Percentiles rank a stretch among this genome's conserved stretches.
Evolutionary conservation across 2,888 invertebrate genomes (phyloP).

Genomic region (Archips xylosteana): DNA sequence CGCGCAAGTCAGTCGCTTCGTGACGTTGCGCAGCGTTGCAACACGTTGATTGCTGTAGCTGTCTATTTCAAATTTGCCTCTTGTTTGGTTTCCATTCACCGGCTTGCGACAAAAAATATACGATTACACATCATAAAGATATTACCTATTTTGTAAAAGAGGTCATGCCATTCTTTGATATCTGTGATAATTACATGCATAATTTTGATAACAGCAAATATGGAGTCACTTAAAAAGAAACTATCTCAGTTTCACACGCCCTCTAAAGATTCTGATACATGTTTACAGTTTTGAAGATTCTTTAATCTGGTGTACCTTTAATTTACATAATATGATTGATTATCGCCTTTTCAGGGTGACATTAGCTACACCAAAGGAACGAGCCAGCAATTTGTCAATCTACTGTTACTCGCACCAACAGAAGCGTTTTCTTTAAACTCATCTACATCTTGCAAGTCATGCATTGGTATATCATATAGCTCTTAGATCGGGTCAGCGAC

Average conservation of each 20-base stretch:
- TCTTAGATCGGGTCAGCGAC: slow-evolving; percentile 53
- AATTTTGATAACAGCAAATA: slow-evolving; percentile 1
- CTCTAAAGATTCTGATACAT: not conserved
- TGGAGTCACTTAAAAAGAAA: not conserved
- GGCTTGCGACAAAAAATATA: slow-evolving; percentile 34
- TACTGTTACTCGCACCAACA: not conserved
- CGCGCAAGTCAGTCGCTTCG: slow-evolving; percentile 39
- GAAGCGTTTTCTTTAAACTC: not conserved
- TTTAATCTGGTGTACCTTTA: not conserved
- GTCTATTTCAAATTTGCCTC: slow-evolving; percentile 34
- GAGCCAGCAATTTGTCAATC: not conserved
- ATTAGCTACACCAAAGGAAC: not conserved
- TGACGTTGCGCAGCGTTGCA: slow-evolving; percentile 40
- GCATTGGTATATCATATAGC: slow-evolving; percentile 33
- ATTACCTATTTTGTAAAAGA: slow-evolving; percentile 12
- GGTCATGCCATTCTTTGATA: slow-evolving; percentile 6
- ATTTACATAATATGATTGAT: not conserved
- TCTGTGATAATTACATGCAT: not conserved
- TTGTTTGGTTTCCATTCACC: slow-evolving; percentile 33
- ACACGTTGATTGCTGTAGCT: slow-evolving; percentile 31
- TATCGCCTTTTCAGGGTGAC: not conserved
- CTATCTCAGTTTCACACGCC: not conserved
- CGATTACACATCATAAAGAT: slow-evolving; percentile 24
- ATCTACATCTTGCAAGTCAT: slow-evolving; percentile 27
- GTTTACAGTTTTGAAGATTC: not conserved